Percentiles rank a stretch among this genome's conserved stretches.
Evolutionary conservation across 2,113 vertebrate genomes (phyloP).

Genomic region (Morone saxatilis): DNA sequence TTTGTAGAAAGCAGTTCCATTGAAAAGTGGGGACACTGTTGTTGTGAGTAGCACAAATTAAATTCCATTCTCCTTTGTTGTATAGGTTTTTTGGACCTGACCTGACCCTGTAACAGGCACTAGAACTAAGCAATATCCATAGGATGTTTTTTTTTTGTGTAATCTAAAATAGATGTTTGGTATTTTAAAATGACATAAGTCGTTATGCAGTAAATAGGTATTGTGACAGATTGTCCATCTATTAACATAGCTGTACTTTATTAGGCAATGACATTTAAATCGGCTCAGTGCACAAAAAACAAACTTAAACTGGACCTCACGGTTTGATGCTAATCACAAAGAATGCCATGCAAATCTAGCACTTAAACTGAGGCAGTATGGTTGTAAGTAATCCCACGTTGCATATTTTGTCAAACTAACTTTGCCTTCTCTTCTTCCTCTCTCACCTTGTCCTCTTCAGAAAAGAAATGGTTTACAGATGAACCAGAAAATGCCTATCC

Average conservation of each 20-base stretch:
- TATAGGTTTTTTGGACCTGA: slow-evolving; percentile 2
- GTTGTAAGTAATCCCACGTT: slow-evolving; percentile 32
- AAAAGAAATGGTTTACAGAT: slow-evolving; percentile 99
- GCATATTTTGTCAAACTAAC: slow-evolving; percentile 44
- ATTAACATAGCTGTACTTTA: not conserved
- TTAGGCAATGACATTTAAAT: slow-evolving; percentile 29
- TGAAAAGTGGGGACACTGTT: not conserved
- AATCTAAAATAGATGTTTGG: slow-evolving; percentile 1
- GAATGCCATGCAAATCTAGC: slow-evolving; percentile 48
- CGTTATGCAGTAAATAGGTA: not conserved
- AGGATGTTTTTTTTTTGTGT: not conserved
- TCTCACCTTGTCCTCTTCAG: slow-evolving; percentile 81
- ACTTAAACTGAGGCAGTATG: slow-evolving; percentile 75
- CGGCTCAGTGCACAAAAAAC: slow-evolving; percentile 29
- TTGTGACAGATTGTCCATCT: not conserved
- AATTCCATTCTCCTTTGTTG: not conserved
- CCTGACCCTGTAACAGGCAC: not conserved
- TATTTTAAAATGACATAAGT: not conserved
- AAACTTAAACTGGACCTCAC: slow-evolving; percentile 22
- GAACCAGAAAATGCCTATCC: slow-evolving; percentile 97
- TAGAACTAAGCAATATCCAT: not conserved
- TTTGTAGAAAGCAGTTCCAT: not conserved
- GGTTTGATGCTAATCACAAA: slow-evolving; percentile 34
- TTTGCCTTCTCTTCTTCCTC: slow-evolving; percentile 34
- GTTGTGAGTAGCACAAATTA: not conserved